phyloP scores from a whole-genome alignment of 2,888 invertebrate genomes.

The Camponotus fellah region DNA sequence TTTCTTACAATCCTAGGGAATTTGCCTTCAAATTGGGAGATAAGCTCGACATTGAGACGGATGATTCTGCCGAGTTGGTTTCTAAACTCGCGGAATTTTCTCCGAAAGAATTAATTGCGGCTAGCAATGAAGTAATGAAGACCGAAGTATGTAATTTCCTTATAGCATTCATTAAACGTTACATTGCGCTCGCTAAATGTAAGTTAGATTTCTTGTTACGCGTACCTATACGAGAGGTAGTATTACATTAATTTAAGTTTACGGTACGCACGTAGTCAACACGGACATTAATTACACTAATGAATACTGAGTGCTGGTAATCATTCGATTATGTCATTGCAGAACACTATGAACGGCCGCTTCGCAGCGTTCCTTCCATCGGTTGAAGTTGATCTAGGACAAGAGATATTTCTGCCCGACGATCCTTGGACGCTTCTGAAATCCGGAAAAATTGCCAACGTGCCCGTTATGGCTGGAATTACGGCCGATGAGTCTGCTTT shows the following conservation, averaged over 20 bases:
- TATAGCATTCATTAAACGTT: conserved; percentile 77
- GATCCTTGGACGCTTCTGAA: conserved; percentile 82
- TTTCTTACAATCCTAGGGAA: conserved; percentile 75
- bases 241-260: conserved; percentile 4
- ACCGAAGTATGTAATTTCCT: conserved; percentile 74
- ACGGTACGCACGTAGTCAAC: background rate
- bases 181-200: conserved; percentile 63
- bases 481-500: conserved; percentile 75
- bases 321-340: conserved; percentile 22
- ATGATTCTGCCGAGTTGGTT: conserved; percentile 78
- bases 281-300: background rate
- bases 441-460: conserved; percentile 79
- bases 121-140: conserved; percentile 68
- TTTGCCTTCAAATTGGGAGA: conserved; percentile 81
- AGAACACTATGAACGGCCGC: conserved; percentile 78
- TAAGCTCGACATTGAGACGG: conserved; percentile 79
- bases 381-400: conserved; percentile 79
- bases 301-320: conserved; percentile 14
- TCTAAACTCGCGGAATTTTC: conserved; percentile 76
- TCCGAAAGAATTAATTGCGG: conserved; percentile 76
- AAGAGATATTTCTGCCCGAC: conserved; percentile 79
- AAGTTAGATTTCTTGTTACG: background rate
- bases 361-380: conserved; percentile 77
- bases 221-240: background rate
- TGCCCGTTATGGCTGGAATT: conserved; percentile 80